These are phyloP conservation scores for Chrysolophus pictus DNA, from an alignment of 2,797 vertebrate species.

Conservation along the genomic window DNA sequence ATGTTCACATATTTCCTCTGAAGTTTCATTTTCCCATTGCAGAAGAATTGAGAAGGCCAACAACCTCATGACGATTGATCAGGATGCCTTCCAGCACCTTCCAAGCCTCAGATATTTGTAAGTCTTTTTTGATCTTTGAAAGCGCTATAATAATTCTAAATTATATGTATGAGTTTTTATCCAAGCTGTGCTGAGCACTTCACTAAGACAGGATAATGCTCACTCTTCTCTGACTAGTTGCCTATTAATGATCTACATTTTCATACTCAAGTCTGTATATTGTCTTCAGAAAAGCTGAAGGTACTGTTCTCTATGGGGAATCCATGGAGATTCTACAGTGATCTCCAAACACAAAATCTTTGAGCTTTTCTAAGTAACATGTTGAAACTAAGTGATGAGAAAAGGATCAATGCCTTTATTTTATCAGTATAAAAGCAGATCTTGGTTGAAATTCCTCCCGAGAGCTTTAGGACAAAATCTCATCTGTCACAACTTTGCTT, in stretches of 20 bases:
- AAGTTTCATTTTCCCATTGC: slow-evolving; percentile 62
- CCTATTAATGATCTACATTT: neutral
- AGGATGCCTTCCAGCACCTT: slow-evolving; percentile 88
- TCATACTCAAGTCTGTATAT: neutral
- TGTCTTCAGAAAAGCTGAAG: neutral
- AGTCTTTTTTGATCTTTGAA: slow-evolving; percentile 74
- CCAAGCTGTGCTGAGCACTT: neutral
- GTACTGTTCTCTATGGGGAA: neutral
- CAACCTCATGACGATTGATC: slow-evolving; percentile 86
- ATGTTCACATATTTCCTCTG: neutral
- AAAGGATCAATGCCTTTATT: neutral
- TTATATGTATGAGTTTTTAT: neutral
- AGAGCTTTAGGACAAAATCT: neutral
- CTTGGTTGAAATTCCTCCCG: neutral
- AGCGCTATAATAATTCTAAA: neutral
- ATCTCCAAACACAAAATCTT: neutral
- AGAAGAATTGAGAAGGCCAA: slow-evolving; percentile 93
- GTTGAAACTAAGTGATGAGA: neutral
- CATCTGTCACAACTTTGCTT: neutral
- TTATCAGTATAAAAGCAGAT: neutral
- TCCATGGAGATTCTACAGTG: neutral
- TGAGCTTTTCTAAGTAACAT: neutral
- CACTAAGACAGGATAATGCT: neutral
- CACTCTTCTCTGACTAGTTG: neutral
- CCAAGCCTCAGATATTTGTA: slow-evolving; percentile 88